Evolutionary conservation across 2,797 vertebrate species (phyloP).

Genomic region (Morus bassanus): DNA sequence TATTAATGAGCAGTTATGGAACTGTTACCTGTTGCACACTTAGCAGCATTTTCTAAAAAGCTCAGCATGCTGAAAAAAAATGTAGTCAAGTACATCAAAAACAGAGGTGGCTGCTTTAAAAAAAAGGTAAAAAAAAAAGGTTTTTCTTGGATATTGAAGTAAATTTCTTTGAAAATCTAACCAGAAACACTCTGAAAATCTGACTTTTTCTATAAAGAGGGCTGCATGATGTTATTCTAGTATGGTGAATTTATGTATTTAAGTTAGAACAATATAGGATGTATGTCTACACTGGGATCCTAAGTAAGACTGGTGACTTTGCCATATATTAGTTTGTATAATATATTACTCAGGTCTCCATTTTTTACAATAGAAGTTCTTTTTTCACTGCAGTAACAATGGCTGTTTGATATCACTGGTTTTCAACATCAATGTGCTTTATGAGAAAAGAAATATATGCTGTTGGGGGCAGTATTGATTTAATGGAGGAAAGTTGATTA

Average conservation of each 20-base stretch:
- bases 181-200: not conserved
- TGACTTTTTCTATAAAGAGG: not conserved
- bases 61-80: not conserved
- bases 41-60: not conserved
- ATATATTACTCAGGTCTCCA: not conserved
- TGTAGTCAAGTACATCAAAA: not conserved
- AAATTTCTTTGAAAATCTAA: not conserved
- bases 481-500: not conserved
- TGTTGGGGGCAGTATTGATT: not conserved
- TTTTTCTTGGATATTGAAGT: not conserved
- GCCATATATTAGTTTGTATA: not conserved
- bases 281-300: not conserved
- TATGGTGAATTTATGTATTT: not conserved
- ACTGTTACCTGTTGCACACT: not conserved
- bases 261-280: not conserved
- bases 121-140: accelerated
- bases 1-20: not conserved
- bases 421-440: not conserved
- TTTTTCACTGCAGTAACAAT: not conserved
- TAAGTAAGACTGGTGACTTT: not conserved
- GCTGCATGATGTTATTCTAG: not conserved
- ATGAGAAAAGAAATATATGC: not conserved
- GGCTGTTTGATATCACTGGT: not conserved
- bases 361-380: not conserved
- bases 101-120: not conserved